Evolutionary conservation across 2,888 invertebrate genomes (phyloP), one percentile per base, ranked within the genome.

Genomic region (Agonopterix subpropinquella): DNA sequence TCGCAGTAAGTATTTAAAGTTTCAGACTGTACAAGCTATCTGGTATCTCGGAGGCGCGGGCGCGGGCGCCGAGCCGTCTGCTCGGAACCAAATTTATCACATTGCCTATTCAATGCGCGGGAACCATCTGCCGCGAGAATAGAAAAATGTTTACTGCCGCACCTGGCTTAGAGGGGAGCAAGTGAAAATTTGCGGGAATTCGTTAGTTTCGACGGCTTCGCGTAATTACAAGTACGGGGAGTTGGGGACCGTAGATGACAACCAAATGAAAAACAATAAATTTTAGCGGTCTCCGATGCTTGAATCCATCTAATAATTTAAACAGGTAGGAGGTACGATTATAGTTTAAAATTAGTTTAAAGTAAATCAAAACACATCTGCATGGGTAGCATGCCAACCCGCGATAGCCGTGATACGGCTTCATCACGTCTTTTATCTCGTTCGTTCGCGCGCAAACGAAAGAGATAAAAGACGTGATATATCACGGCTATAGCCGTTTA

Each of bases 1-100:
- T 18, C 18, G 2, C 28, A 5, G 7, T 28, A 28, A 5, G 7
- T 28, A 28, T 28, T 28, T 28, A 28, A 18, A 28, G 28, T 28
- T 1, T 28, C 7, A 28, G 28, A 28, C 28, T 28, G 28, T 28
- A 28, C 28, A 28, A 28, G 28, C 28, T 28, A 28, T 36, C 9
- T 11, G 43, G 50, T 49, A 52, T 47, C 49, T 61, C 56, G 56
- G 56, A 58, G 62, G 58, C 60, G 64, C 64, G 68, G 59, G 65
- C 73, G 73, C 13, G n/a, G n/a, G n/a, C 28, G 28, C 65, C 71
- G 67, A 60, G 66, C 69, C 74, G 80, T 70, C 72, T 61, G 37
- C 47, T 9, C 67, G 73, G 77, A 80, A 80, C 82, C 75, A 83
- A 84, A 83, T 86, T 87, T 86, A 87, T 87, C 86, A 70, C 79